Evolutionary conservation across 2,797 vertebrate genomes (phyloP).

Genomic region (Melanotaenia boesemani): DNA sequence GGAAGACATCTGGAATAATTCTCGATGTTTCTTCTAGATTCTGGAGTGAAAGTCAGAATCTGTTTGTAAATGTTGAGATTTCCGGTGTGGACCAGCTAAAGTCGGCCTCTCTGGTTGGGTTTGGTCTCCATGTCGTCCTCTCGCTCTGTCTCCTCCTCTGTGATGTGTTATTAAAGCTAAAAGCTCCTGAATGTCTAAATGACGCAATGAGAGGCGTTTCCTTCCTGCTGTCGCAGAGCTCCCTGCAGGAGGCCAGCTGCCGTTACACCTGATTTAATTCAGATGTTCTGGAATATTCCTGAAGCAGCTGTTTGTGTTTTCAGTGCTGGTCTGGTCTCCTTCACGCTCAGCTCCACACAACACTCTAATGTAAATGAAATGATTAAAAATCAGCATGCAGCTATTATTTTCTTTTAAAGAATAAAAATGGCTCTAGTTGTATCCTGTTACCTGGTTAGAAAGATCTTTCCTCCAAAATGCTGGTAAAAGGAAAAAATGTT

Average conservation of each 20-base stretch:
- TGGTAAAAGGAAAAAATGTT: too few species aligned
- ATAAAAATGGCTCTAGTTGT: too few species aligned
- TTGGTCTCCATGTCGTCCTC: background rate
- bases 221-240: background rate
- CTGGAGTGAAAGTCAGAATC: too few species aligned
- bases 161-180: background rate
- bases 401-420: too few species aligned
- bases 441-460: too few species aligned
- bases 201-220: background rate
- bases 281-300: conserved; percentile 3
- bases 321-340: background rate
- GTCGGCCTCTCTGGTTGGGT: background rate
- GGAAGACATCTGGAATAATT: too few species aligned
- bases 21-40: background rate
- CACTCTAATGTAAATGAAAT: too few species aligned
- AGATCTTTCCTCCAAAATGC: too few species aligned
- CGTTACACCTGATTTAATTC: conserved; percentile 7
- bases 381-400: too few species aligned
- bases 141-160: background rate
- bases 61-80: background rate
- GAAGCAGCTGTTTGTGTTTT: conserved; percentile 9
- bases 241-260: conserved; percentile 9
- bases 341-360: too few species aligned
- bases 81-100: background rate
- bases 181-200: background rate